Evolutionary conservation across 2,888 invertebrate species (phyloP).

Genomic region (Calephelis perditalis): DNA sequence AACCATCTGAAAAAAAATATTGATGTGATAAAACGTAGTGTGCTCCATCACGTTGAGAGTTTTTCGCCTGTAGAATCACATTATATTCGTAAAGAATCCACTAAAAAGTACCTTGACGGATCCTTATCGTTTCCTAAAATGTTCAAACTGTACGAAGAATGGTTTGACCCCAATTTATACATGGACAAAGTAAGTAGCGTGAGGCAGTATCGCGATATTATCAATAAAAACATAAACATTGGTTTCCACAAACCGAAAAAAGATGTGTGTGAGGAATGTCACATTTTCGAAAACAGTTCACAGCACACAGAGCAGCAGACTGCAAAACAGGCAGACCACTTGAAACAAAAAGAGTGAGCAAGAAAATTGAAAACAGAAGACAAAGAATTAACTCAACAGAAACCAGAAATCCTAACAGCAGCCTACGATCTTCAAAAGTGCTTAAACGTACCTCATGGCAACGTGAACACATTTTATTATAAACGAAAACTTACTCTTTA

Average conservation of each 20-base stretch:
- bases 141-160: too few species aligned
- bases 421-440: neutral
- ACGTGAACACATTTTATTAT: too few species aligned
- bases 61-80: neutral
- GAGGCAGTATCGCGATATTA: too few species aligned
- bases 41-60: neutral
- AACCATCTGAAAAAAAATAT: neutral
- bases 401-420: constrained; percentile 1
- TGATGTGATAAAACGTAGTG: neutral
- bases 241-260: too few species aligned
- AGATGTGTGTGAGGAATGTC: neutral
- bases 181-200: too few species aligned
- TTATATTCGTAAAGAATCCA: too few species aligned
- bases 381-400: neutral
- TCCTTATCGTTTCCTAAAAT: neutral
- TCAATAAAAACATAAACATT: too few species aligned
- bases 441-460: neutral
- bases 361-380: constrained; percentile 2
- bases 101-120: neutral
- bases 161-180: too few species aligned
- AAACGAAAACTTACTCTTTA: too few species aligned
- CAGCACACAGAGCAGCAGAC: neutral
- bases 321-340: neutral
- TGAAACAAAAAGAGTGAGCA: neutral
- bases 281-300: neutral